These are phyloP conservation scores for Andinoacara biseriatus DNA, from an alignment of 2,113 vertebrate species.

Conservation along the genomic window DNA sequence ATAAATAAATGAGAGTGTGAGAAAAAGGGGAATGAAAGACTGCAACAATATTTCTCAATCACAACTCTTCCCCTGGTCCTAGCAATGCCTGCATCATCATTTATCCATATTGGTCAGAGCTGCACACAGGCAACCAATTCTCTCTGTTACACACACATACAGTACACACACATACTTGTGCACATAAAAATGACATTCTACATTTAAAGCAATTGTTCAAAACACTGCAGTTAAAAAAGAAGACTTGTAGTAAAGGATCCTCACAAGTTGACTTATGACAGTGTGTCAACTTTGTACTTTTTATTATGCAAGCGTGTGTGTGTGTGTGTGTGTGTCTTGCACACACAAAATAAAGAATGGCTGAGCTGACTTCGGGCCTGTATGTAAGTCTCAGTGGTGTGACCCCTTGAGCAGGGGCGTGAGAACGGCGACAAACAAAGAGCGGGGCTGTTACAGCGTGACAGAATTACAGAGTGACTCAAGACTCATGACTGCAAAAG, in stretches of 20 bases:
- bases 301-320: neutral
- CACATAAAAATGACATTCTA: neutral
- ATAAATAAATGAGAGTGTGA: conserved; percentile 6
- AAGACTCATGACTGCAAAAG: conserved; percentile 52
- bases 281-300: neutral
- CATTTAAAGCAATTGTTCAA: conserved; percentile 19
- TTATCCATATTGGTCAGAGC: conserved; percentile 49
- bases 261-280: conserved; percentile 31
- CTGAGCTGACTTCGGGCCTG: conserved; percentile 50
- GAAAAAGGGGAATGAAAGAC: conserved; percentile 5
- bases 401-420: conserved; percentile 71
- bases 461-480: conserved; percentile 73
- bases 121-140: conserved; percentile 14
- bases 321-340: neutral
- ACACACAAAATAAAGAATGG: conserved; percentile 27
- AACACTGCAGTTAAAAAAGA: conserved; percentile 7
- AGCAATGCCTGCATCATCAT: conserved; percentile 46
- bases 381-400: conserved; percentile 51
- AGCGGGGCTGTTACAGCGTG: conserved; percentile 64
- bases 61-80: conserved; percentile 21
- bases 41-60: conserved; percentile 40
- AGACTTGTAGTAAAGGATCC: neutral
- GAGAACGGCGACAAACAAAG: conserved; percentile 72
- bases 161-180: accelerated
- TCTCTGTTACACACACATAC: neutral